These are phyloP conservation scores for Timandra comae DNA, from an alignment of 2,888 invertebrate species.

Conservation along the genomic window DNA sequence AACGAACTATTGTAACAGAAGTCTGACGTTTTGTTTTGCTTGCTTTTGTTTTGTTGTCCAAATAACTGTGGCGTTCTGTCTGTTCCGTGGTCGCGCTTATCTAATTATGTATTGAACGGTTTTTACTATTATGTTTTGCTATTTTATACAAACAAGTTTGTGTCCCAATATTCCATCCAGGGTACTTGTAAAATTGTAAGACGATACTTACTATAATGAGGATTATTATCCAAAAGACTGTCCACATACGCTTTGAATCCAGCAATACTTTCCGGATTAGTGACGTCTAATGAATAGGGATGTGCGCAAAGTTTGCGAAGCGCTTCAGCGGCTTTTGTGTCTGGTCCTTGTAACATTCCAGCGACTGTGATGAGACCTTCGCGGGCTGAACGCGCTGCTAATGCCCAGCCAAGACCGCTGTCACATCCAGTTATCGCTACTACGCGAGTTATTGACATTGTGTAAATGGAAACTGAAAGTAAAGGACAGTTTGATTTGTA, in stretches of 20 bases:
- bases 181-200: no score
- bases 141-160: no score
- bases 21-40: no score
- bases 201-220: conserved; percentile 73
- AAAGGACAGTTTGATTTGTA: no score
- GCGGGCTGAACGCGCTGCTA: conserved; percentile 78
- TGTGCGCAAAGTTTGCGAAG: conserved; percentile 53
- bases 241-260: conserved; percentile 65
- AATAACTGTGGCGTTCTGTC: no score
- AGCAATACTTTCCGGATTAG: conserved; percentile 74
- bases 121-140: no score
- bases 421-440: conserved; percentile 90
- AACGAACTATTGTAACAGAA: no score
- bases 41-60: no score
- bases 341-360: conserved; percentile 81
- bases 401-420: conserved; percentile 87
- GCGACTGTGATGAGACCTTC: conserved; percentile 86
- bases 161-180: no score
- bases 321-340: conserved; percentile 69
- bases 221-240: conserved; percentile 62
- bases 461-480: no score
- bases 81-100: no score
- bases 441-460: conserved; percentile 52
- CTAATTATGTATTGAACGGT: no score
- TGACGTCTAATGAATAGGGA: conserved; percentile 81